Conservation (phyloP, 2,113 vertebrate genomes). For the Progne subis region DNA sequence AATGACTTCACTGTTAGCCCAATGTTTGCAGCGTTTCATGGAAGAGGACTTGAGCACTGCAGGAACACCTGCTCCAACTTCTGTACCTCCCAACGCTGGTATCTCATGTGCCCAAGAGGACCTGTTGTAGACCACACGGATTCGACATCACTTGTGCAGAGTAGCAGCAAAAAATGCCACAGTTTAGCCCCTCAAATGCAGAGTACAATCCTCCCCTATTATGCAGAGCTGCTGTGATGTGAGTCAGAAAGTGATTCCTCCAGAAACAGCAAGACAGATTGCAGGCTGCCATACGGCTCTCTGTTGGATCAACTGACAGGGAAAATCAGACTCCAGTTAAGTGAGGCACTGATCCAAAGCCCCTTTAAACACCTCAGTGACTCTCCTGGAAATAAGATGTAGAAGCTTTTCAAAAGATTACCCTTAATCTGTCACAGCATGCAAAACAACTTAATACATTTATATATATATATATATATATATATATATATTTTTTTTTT, state of each 20-base stretch:
- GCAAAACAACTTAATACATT: conserved; percentile 59
- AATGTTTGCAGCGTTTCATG: rapidly evolving
- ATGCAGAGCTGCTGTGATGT: background rate
- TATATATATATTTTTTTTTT: too few relatives aligned
- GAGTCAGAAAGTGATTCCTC: background rate
- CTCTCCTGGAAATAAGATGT: conserved; percentile 58
- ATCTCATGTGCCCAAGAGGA: background rate
- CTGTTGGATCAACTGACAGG: conserved; percentile 17
- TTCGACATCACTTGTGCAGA: background rate
- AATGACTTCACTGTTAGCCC: background rate
- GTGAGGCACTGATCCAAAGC: conserved; percentile 58
- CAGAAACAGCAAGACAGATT: background rate
- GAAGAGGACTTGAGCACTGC: background rate
- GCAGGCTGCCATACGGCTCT: background rate
- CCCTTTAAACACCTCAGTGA: conserved; percentile 42
- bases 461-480: too few relatives aligned
- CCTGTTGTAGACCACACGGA: background rate
- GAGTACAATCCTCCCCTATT: background rate
- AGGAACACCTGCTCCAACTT: background rate
- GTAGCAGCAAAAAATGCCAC: background rate
- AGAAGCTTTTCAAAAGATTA: conserved; percentile 57
- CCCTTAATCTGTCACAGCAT: conserved; percentile 60
- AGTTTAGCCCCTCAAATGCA: background rate
- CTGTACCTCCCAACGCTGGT: background rate
- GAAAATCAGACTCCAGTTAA: conserved; percentile 39